Conservation (phyloP, 1,140 invertebrate species). For the Hesperophylax magnus region DNA sequence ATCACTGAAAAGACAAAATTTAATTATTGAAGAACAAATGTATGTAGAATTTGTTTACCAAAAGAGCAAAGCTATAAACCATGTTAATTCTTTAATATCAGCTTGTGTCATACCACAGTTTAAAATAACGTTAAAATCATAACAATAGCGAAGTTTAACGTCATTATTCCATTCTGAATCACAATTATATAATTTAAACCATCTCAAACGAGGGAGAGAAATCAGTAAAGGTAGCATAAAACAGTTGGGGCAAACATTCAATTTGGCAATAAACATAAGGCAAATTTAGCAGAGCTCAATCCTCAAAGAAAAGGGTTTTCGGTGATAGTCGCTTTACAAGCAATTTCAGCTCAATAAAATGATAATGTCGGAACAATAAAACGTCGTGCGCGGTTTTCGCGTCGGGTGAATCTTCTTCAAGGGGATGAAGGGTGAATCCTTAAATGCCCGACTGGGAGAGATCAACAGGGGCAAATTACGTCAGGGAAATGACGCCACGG, state of each 20-base stretch:
- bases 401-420: constrained; percentile 43
- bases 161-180: neutral
- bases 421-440: constrained; percentile 37
- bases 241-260: constrained; percentile 34
- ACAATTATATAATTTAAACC: neutral
- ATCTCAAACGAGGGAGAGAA: constrained; percentile 17
- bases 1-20: too few species aligned
- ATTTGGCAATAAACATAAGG: constrained; percentile 34
- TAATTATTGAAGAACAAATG: too few species aligned
- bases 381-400: constrained; percentile 56
- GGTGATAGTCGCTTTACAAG: constrained; percentile 58
- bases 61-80: too few species aligned
- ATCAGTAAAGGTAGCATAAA: constrained; percentile 23
- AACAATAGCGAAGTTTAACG: too few species aligned
- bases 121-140: too few species aligned
- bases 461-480: neutral
- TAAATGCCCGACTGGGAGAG: constrained; percentile 20
- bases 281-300: constrained; percentile 47
- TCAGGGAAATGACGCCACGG: neutral
- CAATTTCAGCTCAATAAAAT: constrained; percentile 59
- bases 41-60: too few species aligned
- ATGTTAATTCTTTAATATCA: too few species aligned
- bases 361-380: constrained; percentile 58
- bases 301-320: constrained; percentile 57
- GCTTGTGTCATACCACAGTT: too few species aligned